These are phyloP conservation scores for Mesorhabditis belari DNA, from an alignment of 2,888 invertebrate genomes.

Conservation along the genomic window DNA sequence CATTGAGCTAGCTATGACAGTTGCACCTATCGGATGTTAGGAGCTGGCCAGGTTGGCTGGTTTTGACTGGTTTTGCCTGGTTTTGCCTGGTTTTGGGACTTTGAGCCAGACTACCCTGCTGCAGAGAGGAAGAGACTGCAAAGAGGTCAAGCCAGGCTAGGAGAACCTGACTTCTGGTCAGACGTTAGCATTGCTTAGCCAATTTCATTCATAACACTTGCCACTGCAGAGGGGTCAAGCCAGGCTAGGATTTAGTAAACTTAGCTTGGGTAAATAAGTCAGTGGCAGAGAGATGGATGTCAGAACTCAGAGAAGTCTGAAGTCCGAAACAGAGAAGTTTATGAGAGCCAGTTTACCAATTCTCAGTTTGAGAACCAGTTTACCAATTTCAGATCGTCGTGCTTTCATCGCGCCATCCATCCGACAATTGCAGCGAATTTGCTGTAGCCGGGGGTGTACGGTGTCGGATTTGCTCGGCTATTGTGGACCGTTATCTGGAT, in stretches of 20 bases:
- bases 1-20: no score
- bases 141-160: no score
- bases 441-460: conserved; percentile 42
- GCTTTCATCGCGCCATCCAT: conserved; percentile 33
- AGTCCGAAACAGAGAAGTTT: neutral
- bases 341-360: neutral
- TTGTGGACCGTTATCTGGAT: conserved; percentile 33
- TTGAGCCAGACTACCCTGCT: no score
- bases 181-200: no score
- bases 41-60: no score
- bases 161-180: no score
- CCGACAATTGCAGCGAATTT: conserved; percentile 37
- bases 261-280: neutral
- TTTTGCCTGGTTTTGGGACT: no score
- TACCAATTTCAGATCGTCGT: conserved; percentile 17
- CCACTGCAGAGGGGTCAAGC: neutral
- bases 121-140: no score
- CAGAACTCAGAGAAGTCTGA: no score
- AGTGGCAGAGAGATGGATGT: neutral
- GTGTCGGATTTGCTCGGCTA: conserved; percentile 40
- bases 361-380: conserved; percentile 2
- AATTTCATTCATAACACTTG: no score
- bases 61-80: no score
- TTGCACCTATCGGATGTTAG: no score
- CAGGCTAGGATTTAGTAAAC: neutral